Evolutionary conservation across 2,888 invertebrate genomes (phyloP).

Genomic region (Phaedon cochleariae): DNA sequence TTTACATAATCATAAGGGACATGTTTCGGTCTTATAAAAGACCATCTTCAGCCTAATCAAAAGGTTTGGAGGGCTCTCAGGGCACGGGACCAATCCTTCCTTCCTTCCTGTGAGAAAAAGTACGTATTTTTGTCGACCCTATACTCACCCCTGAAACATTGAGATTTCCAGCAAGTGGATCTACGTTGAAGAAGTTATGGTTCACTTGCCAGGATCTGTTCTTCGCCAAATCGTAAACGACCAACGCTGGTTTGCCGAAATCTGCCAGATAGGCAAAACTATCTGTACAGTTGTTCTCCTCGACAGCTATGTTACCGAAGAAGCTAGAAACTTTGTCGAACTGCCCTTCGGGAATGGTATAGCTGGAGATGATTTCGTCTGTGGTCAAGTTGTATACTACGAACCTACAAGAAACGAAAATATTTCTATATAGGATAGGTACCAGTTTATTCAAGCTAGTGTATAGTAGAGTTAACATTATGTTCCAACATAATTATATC

Average conservation of each 20-base stretch:
- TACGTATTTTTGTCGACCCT: no score
- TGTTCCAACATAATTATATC: no score
- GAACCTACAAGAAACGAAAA: slow-evolving; percentile 71
- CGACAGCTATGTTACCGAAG: slow-evolving; percentile 80
- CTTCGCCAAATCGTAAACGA: slow-evolving; percentile 79
- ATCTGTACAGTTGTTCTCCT: slow-evolving; percentile 75
- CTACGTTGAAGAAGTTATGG: slow-evolving; percentile 61
- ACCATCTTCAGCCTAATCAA: no score
- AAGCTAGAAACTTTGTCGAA: slow-evolving; percentile 66
- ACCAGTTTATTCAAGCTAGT: no score
- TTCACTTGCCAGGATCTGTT: slow-evolving; percentile 77
- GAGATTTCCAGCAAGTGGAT: slow-evolving; percentile 75
- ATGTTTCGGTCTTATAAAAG: no score
- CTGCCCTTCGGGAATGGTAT: slow-evolving; percentile 70
- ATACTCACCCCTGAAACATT: slow-evolving; percentile 70
- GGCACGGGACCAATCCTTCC: no score
- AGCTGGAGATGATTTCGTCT: slow-evolving; percentile 74
- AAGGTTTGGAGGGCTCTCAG: no score
- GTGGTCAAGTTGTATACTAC: slow-evolving; percentile 77
- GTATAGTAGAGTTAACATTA: no score
- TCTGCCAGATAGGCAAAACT: slow-evolving; percentile 79
- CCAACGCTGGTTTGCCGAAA: slow-evolving; percentile 72
- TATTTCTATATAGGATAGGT: no score
- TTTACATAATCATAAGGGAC: no score
- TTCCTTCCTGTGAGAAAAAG: no score